phyloP scores from a whole-genome alignment of 1,140 invertebrate species.

The Thaumetopoea pityocampa region DNA sequence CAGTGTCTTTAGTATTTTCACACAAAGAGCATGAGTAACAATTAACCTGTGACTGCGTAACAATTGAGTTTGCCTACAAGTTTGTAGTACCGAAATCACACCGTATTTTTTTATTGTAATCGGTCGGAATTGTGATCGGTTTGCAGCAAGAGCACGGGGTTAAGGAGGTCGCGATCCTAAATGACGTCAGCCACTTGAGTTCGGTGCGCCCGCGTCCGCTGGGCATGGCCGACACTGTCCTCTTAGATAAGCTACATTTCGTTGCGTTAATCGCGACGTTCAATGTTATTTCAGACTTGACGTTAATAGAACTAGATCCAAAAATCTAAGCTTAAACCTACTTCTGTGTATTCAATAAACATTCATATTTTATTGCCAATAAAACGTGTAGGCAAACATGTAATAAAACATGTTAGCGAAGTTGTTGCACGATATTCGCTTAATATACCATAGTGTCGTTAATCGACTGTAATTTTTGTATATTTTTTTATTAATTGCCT shows the following conservation, averaged over 20 bases:
- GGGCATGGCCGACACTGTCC: conserved; percentile 27
- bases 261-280: conserved; percentile 18
- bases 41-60: too few relatives aligned
- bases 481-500: too few relatives aligned
- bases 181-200: conserved; percentile 30
- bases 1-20: too few relatives aligned
- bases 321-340: not conserved
- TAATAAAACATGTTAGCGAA: not conserved
- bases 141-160: conserved; percentile 29
- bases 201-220: conserved; percentile 27
- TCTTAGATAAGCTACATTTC: conserved; percentile 30
- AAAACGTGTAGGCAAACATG: not conserved
- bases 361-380: not conserved
- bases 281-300: conserved; percentile 16
- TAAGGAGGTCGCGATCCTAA: conserved; percentile 39
- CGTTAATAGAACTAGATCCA: too few relatives aligned
- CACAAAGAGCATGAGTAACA: too few relatives aligned
- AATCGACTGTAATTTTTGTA: too few relatives aligned
- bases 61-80: too few relatives aligned
- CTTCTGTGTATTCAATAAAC: not conserved
- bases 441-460: too few relatives aligned
- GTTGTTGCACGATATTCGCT: too few relatives aligned
- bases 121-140: conserved; percentile 23
- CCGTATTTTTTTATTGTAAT: conserved; percentile 29
- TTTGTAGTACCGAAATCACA: too few relatives aligned